Evolutionary conservation across 35 echinoderm and acorn worm genomes (phyloP), one percentile per base, ranked within the genome.

Genomic region (Holothuria glaberrima): DNA sequence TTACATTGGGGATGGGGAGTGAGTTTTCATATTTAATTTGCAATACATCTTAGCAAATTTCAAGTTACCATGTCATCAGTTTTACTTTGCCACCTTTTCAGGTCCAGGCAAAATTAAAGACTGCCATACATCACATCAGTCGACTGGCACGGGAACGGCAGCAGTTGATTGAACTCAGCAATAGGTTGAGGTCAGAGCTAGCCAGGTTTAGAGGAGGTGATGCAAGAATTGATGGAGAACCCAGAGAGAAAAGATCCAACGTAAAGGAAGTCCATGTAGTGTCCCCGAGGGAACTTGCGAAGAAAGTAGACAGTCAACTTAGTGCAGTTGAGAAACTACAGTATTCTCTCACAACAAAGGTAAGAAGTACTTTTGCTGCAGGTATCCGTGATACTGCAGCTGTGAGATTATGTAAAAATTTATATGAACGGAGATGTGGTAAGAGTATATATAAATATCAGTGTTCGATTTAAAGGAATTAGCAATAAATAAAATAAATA

Each of bases 341-440:
- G 82, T 98, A 98, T 90, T 90, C 90, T 20, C 82, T 98, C 24
- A 98, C 95, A 41, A 98, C 88, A 50, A 87, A 94, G 95, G 95
- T 94, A 82, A 89, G 67, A 28, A 9, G 12, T 32, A 67, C 24
- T 88, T 4, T 46, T 4, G 44, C n/a, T n/a, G n/a, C n/a, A n/a
- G n/a, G n/a, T n/a, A n/a, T n/a, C n/a, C n/a, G n/a, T n/a, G n/a
- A n/a, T n/a, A n/a, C n/a, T n/a, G n/a, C n/a, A n/a, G n/a, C n/a
- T n/a, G n/a, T n/a, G n/a, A n/a, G n/a, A n/a, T n/a, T n/a, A n/a
- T n/a, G n/a, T n/a, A n/a, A n/a, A n/a, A n/a, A n/a, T n/a, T n/a
- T n/a, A n/a, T n/a, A n/a, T n/a, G n/a, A n/a, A n/a, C n/a, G n/a
- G n/a, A n/a, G n/a, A n/a, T n/a, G n/a, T n/a, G n/a, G n/a, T n/a